Conservation (phyloP, 2,113 vertebrate genomes). For the Pygoscelis antarcticus region DNA sequence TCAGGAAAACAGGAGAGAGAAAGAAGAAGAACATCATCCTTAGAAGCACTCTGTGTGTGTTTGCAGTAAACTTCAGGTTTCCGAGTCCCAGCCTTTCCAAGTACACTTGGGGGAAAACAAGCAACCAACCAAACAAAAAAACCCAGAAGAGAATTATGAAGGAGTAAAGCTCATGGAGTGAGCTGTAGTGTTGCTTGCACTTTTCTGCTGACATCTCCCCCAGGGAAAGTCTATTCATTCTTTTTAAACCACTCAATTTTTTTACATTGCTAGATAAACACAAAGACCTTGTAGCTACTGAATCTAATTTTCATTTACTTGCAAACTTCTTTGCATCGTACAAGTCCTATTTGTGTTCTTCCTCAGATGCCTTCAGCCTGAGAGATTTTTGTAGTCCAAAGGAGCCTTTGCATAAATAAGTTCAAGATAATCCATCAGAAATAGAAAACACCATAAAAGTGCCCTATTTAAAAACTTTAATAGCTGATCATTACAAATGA, state of each 20-base stretch:
- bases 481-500: neutral
- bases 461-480: neutral
- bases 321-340: neutral
- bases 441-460: neutral
- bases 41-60: neutral
- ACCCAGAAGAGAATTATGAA: neutral
- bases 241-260: neutral
- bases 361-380: neutral
- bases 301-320: neutral
- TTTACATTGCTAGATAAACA: neutral
- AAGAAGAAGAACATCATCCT: neutral
- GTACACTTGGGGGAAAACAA: fast-evolving
- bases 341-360: neutral
- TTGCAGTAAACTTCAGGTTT: neutral
- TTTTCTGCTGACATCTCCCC: neutral
- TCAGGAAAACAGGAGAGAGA: neutral
- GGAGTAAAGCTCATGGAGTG: neutral
- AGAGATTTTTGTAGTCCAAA: neutral
- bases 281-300: neutral
- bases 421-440: neutral
- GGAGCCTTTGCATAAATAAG: neutral
- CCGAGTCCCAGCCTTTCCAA: neutral
- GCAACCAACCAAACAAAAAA: too few species aligned
- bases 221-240: neutral
- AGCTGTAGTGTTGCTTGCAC: neutral